These are phyloP conservation scores for Barypeithes pellucidus DNA, from an alignment of 2,888 invertebrate genomes.

Conservation along the genomic window DNA sequence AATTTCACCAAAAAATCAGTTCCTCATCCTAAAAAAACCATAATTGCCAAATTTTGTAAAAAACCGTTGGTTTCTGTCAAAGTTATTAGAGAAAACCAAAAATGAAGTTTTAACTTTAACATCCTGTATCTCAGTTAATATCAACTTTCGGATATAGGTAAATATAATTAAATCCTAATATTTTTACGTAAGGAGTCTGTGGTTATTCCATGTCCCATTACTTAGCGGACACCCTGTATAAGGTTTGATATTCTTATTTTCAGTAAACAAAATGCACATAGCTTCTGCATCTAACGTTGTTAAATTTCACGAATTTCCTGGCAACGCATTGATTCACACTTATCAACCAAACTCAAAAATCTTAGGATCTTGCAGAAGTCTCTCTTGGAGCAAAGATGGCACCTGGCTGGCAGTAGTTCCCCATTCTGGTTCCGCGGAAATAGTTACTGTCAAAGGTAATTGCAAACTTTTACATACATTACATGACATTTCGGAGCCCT, in stretches of 20 bases:
- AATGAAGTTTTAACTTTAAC: too few relatives aligned
- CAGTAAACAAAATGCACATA: slow-evolving; percentile 71
- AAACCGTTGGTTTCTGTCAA: too few relatives aligned
- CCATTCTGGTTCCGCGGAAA: slow-evolving; percentile 64
- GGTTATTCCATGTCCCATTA: too few relatives aligned
- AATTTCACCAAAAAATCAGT: too few relatives aligned
- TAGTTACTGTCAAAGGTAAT: slow-evolving; percentile 65
- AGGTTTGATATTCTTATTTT: slow-evolving; percentile 40
- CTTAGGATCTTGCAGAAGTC: slow-evolving; percentile 62
- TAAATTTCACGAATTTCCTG: slow-evolving; percentile 73
- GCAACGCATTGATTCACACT: slow-evolving; percentile 73
- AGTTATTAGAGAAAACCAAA: too few relatives aligned
- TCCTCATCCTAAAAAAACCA: too few relatives aligned
- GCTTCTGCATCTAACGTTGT: slow-evolving; percentile 75
- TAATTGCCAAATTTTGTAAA: too few relatives aligned
- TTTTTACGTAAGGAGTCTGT: too few relatives aligned
- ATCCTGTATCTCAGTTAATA: too few relatives aligned
- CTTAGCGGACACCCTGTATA: too few relatives aligned
- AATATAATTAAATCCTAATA: too few relatives aligned
- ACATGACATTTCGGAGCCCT: slow-evolving; percentile 64
- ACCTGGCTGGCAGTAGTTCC: slow-evolving; percentile 68
- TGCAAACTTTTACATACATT: slow-evolving; percentile 65
- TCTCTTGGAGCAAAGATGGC: slow-evolving; percentile 69
- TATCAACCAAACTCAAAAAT: slow-evolving; percentile 65
- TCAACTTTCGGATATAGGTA: too few relatives aligned